Evolutionary conservation across 2,113 vertebrate genomes (phyloP).

Genomic region (Candoia aspera): DNA sequence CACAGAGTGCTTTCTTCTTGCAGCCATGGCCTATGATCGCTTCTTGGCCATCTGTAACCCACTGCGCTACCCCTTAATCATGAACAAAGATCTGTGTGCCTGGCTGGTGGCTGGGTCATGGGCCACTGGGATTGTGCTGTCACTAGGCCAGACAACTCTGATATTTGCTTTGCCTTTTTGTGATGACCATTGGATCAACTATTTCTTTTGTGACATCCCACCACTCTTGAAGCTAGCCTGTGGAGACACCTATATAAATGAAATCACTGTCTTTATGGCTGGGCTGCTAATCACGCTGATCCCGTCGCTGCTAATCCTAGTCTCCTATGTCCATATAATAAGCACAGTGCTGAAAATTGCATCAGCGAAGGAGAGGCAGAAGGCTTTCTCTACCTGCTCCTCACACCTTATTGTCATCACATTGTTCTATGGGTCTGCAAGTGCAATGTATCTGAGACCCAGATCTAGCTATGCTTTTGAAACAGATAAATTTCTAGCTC

Average conservation of each 20-base stretch:
- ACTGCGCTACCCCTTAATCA: constrained; percentile 11
- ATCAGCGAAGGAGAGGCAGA: not conserved
- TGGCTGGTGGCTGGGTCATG: constrained; percentile 20
- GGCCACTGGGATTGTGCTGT: constrained; percentile 5
- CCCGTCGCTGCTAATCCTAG: constrained; percentile 10
- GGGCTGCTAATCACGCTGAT: constrained; percentile 18
- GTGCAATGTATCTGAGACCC: constrained; percentile 6
- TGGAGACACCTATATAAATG: constrained; percentile 7
- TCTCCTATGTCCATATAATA: constrained; percentile 8
- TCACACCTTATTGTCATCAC: constrained; percentile 17
- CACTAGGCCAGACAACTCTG: not conserved
- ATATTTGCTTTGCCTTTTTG: constrained; percentile 18
- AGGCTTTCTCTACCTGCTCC: constrained; percentile 22
- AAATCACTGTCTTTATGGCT: constrained; percentile 17
- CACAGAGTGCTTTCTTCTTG: constrained; percentile 44
- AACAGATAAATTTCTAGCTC: constrained; percentile 7
- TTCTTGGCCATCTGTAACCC: constrained; percentile 34
- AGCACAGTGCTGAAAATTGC: constrained; percentile 6
- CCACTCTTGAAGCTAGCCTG: constrained; percentile 10
- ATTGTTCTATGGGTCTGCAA: constrained; percentile 29
- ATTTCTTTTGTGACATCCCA: constrained; percentile 18
- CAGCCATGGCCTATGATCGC: constrained; percentile 37
- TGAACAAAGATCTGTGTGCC: constrained; percentile 33
- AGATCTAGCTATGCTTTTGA: not conserved
- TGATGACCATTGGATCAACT: not conserved